phyloP scores from a whole-genome alignment of 2,888 invertebrate species.

The Esperia sulphurella region DNA sequence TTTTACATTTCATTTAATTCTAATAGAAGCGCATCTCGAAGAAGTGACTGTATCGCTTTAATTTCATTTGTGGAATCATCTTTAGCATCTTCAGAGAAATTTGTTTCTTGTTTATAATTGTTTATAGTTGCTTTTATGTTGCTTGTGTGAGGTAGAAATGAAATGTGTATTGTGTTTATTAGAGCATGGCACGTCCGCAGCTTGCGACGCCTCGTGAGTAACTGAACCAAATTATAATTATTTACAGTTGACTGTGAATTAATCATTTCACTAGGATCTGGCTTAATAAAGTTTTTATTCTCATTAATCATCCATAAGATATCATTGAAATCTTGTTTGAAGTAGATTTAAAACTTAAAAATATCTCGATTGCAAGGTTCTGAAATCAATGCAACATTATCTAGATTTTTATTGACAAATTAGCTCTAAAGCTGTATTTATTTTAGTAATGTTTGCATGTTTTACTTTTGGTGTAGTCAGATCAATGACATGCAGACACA shows the following conservation, averaged over 20 bases:
- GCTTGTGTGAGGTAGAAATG: conserved; percentile 56
- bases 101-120: conserved; percentile 43
- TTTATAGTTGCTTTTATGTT: conserved; percentile 48
- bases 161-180: conserved; percentile 60
- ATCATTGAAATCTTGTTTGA: too few relatives aligned
- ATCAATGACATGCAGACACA: too few relatives aligned
- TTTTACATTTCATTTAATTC: conserved; percentile 58
- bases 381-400: too few relatives aligned
- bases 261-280: conserved; percentile 33
- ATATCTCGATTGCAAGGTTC: too few relatives aligned
- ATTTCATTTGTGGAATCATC: conserved; percentile 48
- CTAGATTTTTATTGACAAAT: too few relatives aligned
- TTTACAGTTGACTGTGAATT: conserved; percentile 55
- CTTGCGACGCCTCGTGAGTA: conserved; percentile 54
- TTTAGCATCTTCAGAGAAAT: conserved; percentile 34
- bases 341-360: too few relatives aligned
- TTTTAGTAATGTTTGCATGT: too few relatives aligned
- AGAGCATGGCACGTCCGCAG: conserved; percentile 64
- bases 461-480: too few relatives aligned
- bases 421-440: too few relatives aligned
- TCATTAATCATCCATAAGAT: conserved; percentile 7
- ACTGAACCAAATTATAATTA: conserved; percentile 68
- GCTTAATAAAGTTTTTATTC: conserved; percentile 11
- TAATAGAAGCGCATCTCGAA: conserved; percentile 45
- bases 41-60: conserved; percentile 57